Evolutionary conservation across 2,113 vertebrate genomes (phyloP).

Genomic region (Lepus timidus): DNA sequence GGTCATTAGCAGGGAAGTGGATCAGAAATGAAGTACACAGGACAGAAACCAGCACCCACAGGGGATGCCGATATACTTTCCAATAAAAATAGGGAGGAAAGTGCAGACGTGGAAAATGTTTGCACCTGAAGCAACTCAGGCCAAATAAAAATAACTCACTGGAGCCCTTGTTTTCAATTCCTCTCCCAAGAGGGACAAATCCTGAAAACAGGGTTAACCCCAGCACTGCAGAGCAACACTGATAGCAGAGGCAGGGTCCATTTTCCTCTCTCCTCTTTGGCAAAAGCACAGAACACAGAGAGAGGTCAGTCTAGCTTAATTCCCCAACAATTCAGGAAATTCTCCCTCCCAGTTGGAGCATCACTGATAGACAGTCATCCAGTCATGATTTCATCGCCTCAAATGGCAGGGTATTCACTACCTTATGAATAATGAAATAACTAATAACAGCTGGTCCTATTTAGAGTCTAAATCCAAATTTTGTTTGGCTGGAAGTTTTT

Average conservation of each 20-base stretch:
- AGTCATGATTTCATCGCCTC: not conserved
- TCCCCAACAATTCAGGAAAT: not conserved
- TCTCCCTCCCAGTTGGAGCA: not conserved
- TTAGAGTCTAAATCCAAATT: not conserved
- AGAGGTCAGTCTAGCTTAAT: not conserved
- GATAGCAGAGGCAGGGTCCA: not conserved
- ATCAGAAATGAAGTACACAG: no score
- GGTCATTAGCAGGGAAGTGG: no score
- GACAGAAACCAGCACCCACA: no score
- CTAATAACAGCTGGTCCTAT: not conserved
- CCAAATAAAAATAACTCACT: not conserved
- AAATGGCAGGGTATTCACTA: not conserved
- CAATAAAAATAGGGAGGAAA: not conserved
- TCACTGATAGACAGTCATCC: not conserved
- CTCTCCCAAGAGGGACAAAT: not conserved
- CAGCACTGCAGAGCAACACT: not conserved
- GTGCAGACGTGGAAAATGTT: not conserved
- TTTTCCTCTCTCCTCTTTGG: not conserved
- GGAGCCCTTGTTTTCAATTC: not conserved
- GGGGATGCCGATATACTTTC: not conserved
- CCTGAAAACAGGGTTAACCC: not conserved
- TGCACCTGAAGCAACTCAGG: not conserved
- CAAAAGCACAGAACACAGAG: not conserved
- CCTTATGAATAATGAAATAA: not conserved
- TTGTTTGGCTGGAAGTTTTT: not conserved